These are phyloP conservation scores for Polia nebulosa DNA, from an alignment of 2,888 invertebrate species.

Conservation along the genomic window DNA sequence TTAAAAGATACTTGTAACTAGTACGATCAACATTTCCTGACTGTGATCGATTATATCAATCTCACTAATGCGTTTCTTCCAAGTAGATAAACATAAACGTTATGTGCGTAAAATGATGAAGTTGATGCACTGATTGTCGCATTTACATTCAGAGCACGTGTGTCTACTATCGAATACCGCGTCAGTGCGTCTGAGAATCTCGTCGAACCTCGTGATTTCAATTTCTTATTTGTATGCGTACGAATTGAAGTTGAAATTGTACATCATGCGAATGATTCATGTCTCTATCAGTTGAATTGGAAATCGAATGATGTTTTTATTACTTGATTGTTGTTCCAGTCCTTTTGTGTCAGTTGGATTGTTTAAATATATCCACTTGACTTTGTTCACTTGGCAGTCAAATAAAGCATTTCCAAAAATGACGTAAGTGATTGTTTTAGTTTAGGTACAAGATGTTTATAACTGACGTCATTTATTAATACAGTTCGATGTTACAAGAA, in stretches of 20 bases:
- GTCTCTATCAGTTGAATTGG: slow-evolving; percentile 50
- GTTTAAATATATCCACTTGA: slow-evolving; percentile 48
- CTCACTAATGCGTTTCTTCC: slow-evolving; percentile 39
- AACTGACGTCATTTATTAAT: not conserved
- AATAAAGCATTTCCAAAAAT: slow-evolving; percentile 25
- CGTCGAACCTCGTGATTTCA: slow-evolving; percentile 60
- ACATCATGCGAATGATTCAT: slow-evolving; percentile 59
- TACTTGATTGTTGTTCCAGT: slow-evolving; percentile 50
- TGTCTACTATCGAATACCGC: slow-evolving; percentile 59
- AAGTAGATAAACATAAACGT: slow-evolving; percentile 52
- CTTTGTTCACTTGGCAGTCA: slow-evolving; percentile 19
- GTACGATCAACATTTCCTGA: slow-evolving; percentile 48
- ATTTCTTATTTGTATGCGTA: slow-evolving; percentile 59
- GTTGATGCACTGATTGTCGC: slow-evolving; percentile 53
- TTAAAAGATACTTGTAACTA: slow-evolving; percentile 45
- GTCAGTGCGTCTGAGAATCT: slow-evolving; percentile 67
- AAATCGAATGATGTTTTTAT: slow-evolving; percentile 52
- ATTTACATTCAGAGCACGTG: slow-evolving; percentile 60
- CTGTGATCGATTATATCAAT: slow-evolving; percentile 44
- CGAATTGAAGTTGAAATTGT: slow-evolving; percentile 48
- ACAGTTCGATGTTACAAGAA: not conserved
- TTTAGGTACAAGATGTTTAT: slow-evolving; percentile 9
- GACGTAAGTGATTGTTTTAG: not conserved
- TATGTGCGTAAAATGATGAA: slow-evolving; percentile 68
- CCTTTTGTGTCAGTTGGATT: slow-evolving; percentile 38